Base-by-base conservation (phyloP, 1,140 invertebrate species). In the Pararge aegeria region DNA sequence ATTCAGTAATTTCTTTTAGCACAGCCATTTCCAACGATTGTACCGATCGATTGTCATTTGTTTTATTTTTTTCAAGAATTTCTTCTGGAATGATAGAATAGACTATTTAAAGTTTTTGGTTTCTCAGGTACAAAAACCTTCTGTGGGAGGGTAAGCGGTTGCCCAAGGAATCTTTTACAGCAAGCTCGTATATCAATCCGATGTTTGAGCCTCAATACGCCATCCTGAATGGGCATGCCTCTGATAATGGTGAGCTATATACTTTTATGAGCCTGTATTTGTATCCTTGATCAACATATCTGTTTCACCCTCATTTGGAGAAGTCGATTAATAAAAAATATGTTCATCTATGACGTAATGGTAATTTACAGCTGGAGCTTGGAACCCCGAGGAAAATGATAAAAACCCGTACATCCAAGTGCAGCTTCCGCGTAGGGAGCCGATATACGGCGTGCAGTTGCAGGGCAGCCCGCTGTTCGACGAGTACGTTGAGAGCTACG, bases 401-500 rank as follows among this genome's bases (percentile, higher is more conserved):
- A 75, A 83, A 54, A 84, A 93, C 58, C 93, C 94, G 76, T 95
- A 92, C 79, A 83, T 96, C n/a, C 92, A 96, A 83, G 89, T 97
- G 5, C 91, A 94, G 71, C 87, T 97, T 5, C 90, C 91, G 0
- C 81, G 77, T 12, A 80, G 90, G 0, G 92, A 93, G 72, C 93
- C 93, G 0, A 80, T 97, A 1, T 96, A 96, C 78, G 95, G 95
- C 0, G 85, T 96, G 6, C 75, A 93, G 19, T 74, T 96, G 55
- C 92, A 93, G 65, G 96, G 96, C 16, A 93, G 90, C 80, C 91
- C 93, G 0, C 58, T 90, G 1, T 92, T 92, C 46, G 91, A 95
- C 66, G 93, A 95, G 70, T 95, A 93, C 75, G 94, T 97, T 13
- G 95, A 95, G 3, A 94, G 94, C 57, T 96, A 94, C 62, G 91